Conservation (phyloP, 2,888 invertebrate species). For the Morpho achilles region DNA sequence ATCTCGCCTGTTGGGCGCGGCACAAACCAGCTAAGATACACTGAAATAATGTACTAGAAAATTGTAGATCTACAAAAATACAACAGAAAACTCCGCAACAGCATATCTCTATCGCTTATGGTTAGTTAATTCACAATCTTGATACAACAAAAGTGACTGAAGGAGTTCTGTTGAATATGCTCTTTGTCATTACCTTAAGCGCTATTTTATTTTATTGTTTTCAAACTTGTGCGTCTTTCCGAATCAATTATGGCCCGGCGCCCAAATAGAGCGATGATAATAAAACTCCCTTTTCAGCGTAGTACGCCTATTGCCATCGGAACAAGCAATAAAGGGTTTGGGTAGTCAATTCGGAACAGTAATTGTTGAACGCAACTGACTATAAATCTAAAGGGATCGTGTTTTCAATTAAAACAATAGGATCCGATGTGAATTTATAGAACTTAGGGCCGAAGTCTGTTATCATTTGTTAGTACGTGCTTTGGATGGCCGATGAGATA, state of each 20-base stretch:
- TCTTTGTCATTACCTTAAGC: no score
- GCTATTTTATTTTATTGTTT: no score
- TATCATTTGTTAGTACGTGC: neutral
- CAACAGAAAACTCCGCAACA: no score
- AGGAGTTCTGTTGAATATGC: no score
- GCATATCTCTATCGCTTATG: no score
- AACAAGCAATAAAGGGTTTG: slow-evolving; percentile 32
- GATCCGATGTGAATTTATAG: slow-evolving; percentile 27
- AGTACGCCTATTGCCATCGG: slow-evolving; percentile 15
- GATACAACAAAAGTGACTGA: no score
- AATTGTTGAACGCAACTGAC: slow-evolving; percentile 33
- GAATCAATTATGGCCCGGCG: slow-evolving; percentile 26
- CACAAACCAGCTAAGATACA: no score
- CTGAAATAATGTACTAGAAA: no score
- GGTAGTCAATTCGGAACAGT: slow-evolving; percentile 33
- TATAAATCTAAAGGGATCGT: slow-evolving; percentile 33
- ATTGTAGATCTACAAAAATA: no score
- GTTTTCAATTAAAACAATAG: slow-evolving; percentile 36
- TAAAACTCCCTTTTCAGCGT: slow-evolving; percentile 22
- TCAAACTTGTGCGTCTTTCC: neutral
- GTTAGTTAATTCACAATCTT: no score
- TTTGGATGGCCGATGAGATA: neutral
- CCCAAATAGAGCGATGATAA: slow-evolving; percentile 27
- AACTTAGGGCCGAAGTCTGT: slow-evolving; percentile 7
- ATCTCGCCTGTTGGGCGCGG: no score